phyloP scores from a whole-genome alignment of 2,797 vertebrate species.

The Hemibagrus guttatus region DNA sequence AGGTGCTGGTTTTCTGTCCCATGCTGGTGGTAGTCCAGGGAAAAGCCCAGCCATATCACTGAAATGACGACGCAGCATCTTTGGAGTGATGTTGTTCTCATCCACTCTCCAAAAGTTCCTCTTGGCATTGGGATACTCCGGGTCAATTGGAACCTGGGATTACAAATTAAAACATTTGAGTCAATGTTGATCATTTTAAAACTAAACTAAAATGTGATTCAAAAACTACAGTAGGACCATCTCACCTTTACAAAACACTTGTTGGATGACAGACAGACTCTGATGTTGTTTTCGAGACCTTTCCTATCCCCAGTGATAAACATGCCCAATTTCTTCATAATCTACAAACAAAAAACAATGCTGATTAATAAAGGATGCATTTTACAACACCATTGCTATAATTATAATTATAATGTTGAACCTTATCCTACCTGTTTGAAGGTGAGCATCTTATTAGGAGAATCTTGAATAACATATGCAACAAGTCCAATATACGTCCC shows the following conservation, averaged over 20 bases:
- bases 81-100: conserved; percentile 65
- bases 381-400: not conserved
- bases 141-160: conserved; percentile 66
- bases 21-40: conserved; percentile 60
- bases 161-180: not conserved
- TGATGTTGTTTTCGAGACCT: conserved; percentile 67
- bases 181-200: not conserved
- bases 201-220: not conserved
- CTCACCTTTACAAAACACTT: conserved; percentile 74
- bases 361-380: not conserved
- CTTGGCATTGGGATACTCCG: conserved; percentile 56
- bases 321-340: conserved; percentile 65
- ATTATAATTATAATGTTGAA: not conserved
- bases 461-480: conserved; percentile 65
- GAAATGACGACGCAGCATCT: conserved; percentile 76
- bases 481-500: conserved; percentile 70
- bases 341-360: conserved; percentile 50
- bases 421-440: conserved; percentile 63
- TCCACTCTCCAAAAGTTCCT: conserved; percentile 77
- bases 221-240: not conserved
- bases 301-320: conserved; percentile 62
- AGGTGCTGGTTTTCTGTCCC: not conserved
- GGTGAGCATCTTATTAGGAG: conserved; percentile 72
- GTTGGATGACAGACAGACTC: conserved; percentile 73
- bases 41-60: conserved; percentile 65